phyloP scores from a whole-genome alignment of 2,113 vertebrate genomes.

The Mastomys coucha region DNA sequence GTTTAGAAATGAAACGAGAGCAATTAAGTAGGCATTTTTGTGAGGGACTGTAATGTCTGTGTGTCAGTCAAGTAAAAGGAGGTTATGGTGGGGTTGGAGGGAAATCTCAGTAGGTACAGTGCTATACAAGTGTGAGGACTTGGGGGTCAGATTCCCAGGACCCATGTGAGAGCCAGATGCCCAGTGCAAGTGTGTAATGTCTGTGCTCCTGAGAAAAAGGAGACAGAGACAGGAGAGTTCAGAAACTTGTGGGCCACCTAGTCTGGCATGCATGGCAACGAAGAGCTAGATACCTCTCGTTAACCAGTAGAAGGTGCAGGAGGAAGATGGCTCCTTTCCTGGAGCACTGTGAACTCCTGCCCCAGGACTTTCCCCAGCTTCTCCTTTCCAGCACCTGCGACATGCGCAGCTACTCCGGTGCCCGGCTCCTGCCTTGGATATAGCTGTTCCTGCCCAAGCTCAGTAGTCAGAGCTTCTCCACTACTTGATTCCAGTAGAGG shows the following conservation, averaged over 20 bases:
- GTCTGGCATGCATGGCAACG: neutral
- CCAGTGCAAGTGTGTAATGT: neutral
- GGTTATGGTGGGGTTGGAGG: neutral
- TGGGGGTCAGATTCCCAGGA: no score
- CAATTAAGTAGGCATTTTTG: slow-evolving; percentile 58
- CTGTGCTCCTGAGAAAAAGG: neutral
- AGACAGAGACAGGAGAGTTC: neutral
- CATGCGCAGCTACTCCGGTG: fast-evolving
- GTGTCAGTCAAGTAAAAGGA: slow-evolving; percentile 18
- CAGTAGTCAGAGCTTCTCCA: neutral
- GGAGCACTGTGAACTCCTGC: neutral
- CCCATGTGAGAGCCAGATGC: no score
- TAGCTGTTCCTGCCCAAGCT: neutral
- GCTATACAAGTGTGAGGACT: neutral
- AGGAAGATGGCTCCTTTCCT: neutral
- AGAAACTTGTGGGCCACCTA: neutral
- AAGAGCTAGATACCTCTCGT: neutral
- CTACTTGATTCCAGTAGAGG: neutral
- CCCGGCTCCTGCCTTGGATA: neutral
- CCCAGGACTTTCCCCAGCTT: neutral
- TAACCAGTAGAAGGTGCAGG: neutral
- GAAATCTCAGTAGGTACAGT: neutral
- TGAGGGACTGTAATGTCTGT: slow-evolving; percentile 27
- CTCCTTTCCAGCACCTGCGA: no score
- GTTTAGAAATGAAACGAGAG: slow-evolving; percentile 57